Percentiles rank a stretch among this genome's conserved stretches.
Evolutionary conservation across 2,797 vertebrate species (phyloP).

Genomic region (Halcyon chelicuti): DNA sequence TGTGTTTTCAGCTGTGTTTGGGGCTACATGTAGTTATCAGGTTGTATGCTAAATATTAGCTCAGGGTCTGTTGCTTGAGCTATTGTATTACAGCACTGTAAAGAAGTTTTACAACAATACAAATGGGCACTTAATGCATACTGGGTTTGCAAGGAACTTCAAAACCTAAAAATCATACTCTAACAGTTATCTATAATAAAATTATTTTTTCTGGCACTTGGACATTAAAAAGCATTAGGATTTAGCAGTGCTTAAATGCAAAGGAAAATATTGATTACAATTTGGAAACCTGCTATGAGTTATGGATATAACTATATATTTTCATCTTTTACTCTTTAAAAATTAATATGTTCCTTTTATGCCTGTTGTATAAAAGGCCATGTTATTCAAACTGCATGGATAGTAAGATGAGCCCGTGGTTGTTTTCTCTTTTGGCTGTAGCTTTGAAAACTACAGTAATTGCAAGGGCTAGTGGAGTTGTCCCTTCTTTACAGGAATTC

Average conservation of each 20-base stretch:
- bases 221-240: background rate
- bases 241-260: constrained; percentile 14
- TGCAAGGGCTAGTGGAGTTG: background rate
- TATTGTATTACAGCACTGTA: background rate
- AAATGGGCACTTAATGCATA: background rate
- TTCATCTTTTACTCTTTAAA: constrained; percentile 54
- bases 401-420: background rate
- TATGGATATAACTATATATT: constrained; percentile 10
- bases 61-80: background rate
- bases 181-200: background rate
- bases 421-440: background rate
- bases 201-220: background rate
- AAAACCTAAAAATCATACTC: background rate
- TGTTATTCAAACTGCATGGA: background rate
- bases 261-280: constrained; percentile 28
- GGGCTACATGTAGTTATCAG: background rate
- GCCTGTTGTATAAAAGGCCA: background rate
- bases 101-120: background rate
- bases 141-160: background rate
- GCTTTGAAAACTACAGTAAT: background rate
- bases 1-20: background rate
- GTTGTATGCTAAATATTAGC: background rate
- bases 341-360: constrained; percentile 29
- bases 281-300: constrained; percentile 24
- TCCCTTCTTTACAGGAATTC: background rate